phyloP scores from a whole-genome alignment of 1,140 invertebrate species.

The Drosophila neocordata region DNA sequence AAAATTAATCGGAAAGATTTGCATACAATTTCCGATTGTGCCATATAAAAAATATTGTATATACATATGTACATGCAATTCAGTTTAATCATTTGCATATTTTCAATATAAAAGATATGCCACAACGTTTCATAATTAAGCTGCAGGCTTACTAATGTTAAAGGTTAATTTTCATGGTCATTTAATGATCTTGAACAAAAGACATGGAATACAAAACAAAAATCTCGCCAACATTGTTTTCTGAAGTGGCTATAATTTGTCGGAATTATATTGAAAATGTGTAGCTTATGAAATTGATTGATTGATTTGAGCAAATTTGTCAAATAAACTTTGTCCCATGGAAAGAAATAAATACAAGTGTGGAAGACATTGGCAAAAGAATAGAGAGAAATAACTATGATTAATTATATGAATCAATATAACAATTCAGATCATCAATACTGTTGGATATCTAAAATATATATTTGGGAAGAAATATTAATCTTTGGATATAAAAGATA shows the following conservation, averaged over 20 bases:
- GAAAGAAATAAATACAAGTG: neutral
- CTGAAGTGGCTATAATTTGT: constrained; percentile 38
- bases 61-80: neutral
- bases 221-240: neutral
- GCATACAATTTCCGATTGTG: constrained; percentile 46
- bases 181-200: constrained; percentile 1
- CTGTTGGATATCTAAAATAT: too few species aligned
- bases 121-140: constrained; percentile 29
- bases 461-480: too few species aligned
- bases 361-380: neutral
- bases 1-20: constrained; percentile 41
- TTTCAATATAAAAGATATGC: neutral
- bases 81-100: constrained; percentile 6
- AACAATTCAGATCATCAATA: too few species aligned
- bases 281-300: constrained; percentile 22
- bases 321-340: constrained; percentile 22
- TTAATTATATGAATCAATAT: too few species aligned
- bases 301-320: constrained; percentile 30
- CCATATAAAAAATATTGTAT: constrained; percentile 16
- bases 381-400: neutral
- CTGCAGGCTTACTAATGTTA: neutral
- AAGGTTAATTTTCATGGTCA: constrained; percentile 48
- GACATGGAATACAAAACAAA: neutral
- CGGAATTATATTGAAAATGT: constrained; percentile 13
- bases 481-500: too few species aligned